A percentile compares a stretch with the other conserved stretches of the same genome.
phyloP scores from a whole-genome alignment of 92 coral and sea anemone species.

The Heteractis magnifica region DNA sequence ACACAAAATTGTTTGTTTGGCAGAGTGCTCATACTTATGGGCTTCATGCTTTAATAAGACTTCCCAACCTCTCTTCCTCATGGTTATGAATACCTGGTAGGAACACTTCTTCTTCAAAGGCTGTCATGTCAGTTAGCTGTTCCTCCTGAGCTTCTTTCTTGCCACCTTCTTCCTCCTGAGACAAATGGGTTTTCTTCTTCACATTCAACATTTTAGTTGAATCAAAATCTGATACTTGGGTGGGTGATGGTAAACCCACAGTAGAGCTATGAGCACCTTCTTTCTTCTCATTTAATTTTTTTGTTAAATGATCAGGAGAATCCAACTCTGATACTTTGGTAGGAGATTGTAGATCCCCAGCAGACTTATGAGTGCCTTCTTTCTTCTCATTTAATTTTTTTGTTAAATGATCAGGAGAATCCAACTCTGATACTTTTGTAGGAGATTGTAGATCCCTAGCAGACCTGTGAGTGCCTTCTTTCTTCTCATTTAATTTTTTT shows the following conservation, averaged over 20 bases:
- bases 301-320: background rate
- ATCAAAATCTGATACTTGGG: slow-evolving; percentile 16
- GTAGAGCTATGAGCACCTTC: background rate
- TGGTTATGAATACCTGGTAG: slow-evolving; percentile 6
- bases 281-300: background rate
- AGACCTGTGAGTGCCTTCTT: background rate
- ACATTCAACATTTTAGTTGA: background rate
- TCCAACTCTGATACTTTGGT: background rate
- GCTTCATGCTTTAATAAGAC: too few species aligned
- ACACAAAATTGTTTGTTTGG: too few species aligned
- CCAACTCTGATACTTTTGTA: background rate
- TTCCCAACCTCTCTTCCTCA: too few species aligned
- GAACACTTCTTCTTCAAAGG: slow-evolving; percentile 13
- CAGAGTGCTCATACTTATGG: too few species aligned
- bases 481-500: background rate
- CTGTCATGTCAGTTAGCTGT: slow-evolving; percentile 1
- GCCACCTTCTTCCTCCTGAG: slow-evolving; percentile 4
- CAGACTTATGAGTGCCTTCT: background rate
- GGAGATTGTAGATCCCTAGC: background rate
- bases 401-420: background rate
- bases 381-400: background rate
- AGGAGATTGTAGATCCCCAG: background rate
- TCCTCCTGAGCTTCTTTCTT: slow-evolving; percentile 10
- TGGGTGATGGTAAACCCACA: background rate
- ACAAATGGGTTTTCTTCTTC: background rate